Conservation (phyloP, 2,797 vertebrate species). For the Sebastes melanostomus region DNA sequence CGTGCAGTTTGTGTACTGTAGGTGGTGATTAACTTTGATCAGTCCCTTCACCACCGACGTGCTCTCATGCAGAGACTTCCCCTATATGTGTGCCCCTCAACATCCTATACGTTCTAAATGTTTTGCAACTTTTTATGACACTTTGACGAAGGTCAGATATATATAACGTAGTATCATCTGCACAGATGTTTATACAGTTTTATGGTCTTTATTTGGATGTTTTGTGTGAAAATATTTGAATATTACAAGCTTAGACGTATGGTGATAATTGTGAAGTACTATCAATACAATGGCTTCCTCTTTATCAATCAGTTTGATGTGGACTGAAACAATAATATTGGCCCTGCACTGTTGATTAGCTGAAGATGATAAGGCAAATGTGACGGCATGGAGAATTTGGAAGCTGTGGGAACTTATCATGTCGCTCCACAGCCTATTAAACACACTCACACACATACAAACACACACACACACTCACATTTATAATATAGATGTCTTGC, state of each 20-base stretch:
- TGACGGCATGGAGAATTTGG: slow-evolving; percentile 11
- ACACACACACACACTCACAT: background rate
- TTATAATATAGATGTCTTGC: slow-evolving; percentile 37
- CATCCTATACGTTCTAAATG: slow-evolving; percentile 29
- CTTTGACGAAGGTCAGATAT: slow-evolving; percentile 5
- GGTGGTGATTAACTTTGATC: slow-evolving; percentile 25
- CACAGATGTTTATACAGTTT: slow-evolving; percentile 45
- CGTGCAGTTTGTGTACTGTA: slow-evolving; percentile 11
- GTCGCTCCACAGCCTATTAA: slow-evolving; percentile 1
- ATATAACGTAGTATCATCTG: slow-evolving; percentile 24
- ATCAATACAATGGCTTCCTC: slow-evolving; percentile 60
- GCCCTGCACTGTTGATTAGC: slow-evolving; percentile 57
- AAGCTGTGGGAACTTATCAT: slow-evolving; percentile 16
- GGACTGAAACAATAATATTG: slow-evolving; percentile 48
- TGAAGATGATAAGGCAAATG: slow-evolving; percentile 12
- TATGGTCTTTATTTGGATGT: slow-evolving; percentile 44
- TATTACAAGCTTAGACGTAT: slow-evolving; percentile 40
- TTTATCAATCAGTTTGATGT: slow-evolving; percentile 35
- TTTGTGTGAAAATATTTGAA: slow-evolving; percentile 56
- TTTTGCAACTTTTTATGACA: slow-evolving; percentile 24
- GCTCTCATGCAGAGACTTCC: slow-evolving; percentile 9
- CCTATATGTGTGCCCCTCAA: slow-evolving; percentile 43
- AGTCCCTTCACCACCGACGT: slow-evolving; percentile 17
- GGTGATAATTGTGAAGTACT: slow-evolving; percentile 69
- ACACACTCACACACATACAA: slow-evolving; percentile 22